Conservation (phyloP, 2,888 invertebrate species). For the Cryptus viduatorius region DNA sequence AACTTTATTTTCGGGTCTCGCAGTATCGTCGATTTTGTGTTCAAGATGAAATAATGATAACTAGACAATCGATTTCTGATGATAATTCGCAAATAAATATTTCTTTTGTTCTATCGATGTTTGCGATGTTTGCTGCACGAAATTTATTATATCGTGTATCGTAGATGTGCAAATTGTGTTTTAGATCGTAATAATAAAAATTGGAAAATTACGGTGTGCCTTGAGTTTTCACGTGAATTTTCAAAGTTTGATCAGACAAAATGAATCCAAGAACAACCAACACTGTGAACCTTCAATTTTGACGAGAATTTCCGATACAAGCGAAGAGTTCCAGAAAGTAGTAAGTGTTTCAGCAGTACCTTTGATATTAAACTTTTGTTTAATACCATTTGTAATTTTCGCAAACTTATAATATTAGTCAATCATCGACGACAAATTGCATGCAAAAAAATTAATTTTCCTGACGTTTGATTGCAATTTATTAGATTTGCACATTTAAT, state of each 20-base stretch:
- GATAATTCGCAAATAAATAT: too few species aligned
- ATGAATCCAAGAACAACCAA: neutral
- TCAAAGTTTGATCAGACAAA: neutral
- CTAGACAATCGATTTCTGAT: too few species aligned
- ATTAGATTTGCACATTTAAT: constrained; percentile 50
- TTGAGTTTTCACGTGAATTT: neutral
- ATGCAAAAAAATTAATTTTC: neutral
- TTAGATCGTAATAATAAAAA: too few species aligned
- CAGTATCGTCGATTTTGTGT: too few species aligned
- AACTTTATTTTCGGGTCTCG: too few species aligned
- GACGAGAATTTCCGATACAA: neutral
- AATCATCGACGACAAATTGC: neutral
- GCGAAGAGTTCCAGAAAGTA: neutral
- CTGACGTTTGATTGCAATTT: constrained; percentile 39
- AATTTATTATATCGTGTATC: too few species aligned
- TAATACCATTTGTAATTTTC: neutral
- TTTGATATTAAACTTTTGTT: neutral
- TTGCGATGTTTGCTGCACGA: too few species aligned
- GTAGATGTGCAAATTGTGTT: too few species aligned
- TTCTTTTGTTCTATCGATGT: too few species aligned
- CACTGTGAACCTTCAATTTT: neutral
- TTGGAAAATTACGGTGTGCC: too few species aligned
- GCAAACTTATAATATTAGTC: neutral
- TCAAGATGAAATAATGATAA: too few species aligned
- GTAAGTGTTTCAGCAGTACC: neutral